Percentiles rank a stretch among this genome's conserved stretches.
Evolutionary conservation across 2,113 vertebrate species (phyloP).

Genomic region (Coptodon rendalli): DNA sequence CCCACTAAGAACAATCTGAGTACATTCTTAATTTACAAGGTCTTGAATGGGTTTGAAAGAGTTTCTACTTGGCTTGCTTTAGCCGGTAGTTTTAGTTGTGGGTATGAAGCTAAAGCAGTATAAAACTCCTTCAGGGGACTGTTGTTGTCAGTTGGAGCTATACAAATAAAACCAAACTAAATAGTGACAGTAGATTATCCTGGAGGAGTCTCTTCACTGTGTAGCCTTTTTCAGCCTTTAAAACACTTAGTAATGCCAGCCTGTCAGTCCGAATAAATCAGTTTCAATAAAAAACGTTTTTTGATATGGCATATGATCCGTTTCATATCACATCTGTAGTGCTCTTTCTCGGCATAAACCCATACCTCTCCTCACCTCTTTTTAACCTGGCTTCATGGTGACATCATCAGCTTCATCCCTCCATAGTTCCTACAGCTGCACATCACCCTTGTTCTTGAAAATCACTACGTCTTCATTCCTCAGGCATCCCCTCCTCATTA

Average conservation of each 20-base stretch:
- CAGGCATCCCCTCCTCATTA: neutral
- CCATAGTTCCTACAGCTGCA: neutral
- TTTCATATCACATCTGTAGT: neutral
- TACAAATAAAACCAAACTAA: neutral
- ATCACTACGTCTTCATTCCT: neutral
- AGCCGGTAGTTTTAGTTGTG: neutral
- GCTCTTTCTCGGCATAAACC: neutral
- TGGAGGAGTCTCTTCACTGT: neutral
- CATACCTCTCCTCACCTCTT: neutral
- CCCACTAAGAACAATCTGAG: neutral
- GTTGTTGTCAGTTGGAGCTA: neutral
- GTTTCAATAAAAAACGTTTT: accelerated
- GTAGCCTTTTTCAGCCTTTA: neutral
- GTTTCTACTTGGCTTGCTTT: neutral
- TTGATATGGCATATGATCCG: neutral
- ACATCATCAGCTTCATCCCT: neutral
- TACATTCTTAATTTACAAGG: neutral
- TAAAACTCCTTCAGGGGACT: neutral
- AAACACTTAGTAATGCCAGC: neutral
- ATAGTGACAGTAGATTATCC: neutral
- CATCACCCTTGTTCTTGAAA: neutral
- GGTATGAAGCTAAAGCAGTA: accelerated
- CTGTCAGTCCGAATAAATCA: neutral
- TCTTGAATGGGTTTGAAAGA: neutral
- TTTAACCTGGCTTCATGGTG: neutral